Percentiles rank a stretch among this genome's conserved stretches.
These are phyloP conservation scores for Decapterus maruadsi DNA, from an alignment of 2,797 vertebrate genomes.

Conservation along the genomic window DNA sequence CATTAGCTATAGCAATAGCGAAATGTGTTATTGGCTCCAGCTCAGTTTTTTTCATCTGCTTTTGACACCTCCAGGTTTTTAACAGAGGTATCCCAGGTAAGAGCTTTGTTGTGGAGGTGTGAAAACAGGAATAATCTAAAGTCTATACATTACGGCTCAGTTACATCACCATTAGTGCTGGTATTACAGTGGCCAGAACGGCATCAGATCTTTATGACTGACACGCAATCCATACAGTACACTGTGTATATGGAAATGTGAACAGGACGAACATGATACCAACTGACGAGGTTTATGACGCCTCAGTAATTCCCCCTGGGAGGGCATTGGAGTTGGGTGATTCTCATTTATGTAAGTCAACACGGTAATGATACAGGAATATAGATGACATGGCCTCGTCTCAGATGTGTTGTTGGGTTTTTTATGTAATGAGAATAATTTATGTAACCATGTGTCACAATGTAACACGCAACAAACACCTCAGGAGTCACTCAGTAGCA, in stretches of 20 bases:
- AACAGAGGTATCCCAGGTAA: not conserved
- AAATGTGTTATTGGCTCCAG: too few relatives aligned
- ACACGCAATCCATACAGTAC: conserved; percentile 6
- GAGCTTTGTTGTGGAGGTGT: not conserved
- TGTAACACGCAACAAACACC: conserved; percentile 60
- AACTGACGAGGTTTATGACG: conserved; percentile 19
- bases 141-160: too few relatives aligned
- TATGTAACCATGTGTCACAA: conserved; percentile 58
- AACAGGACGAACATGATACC: conserved; percentile 38
- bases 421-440: conserved; percentile 58
- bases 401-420: conserved; percentile 36
- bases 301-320: conserved; percentile 27
- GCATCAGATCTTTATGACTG: conserved; percentile 20
- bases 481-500: conserved; percentile 38
- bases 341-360: conserved; percentile 53
- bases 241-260: conserved; percentile 17
- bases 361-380: conserved; percentile 38
- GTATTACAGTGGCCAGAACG: not conserved
- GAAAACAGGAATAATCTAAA: not conserved
- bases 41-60: not conserved
- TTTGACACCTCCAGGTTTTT: not conserved
- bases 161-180: conserved; percentile 1
- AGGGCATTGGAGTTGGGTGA: conserved; percentile 19
- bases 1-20: too few relatives aligned
- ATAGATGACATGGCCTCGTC: conserved; percentile 34